phyloP scores from a whole-genome alignment of 1,140 invertebrate species.

The Hyles vespertilio region DNA sequence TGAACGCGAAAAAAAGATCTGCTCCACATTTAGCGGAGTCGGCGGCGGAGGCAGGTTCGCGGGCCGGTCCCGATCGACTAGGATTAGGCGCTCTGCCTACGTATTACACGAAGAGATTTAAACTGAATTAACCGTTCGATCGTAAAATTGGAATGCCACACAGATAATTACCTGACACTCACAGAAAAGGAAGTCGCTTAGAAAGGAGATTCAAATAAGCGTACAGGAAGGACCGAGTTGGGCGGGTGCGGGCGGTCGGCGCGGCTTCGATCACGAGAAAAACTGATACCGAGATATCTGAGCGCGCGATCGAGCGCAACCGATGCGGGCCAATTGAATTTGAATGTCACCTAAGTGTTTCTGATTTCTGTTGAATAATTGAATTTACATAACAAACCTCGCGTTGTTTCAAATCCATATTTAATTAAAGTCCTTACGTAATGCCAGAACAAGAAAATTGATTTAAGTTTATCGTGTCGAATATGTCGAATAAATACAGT shows the following conservation, averaged over 20 bases:
- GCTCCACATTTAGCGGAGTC: slow-evolving; percentile 36
- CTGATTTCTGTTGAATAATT: not conserved
- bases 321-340: slow-evolving; percentile 43
- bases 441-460: too few relatives aligned
- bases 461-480: too few relatives aligned
- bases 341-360: slow-evolving; percentile 9
- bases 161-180: slow-evolving; percentile 76
- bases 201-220: slow-evolving; percentile 72
- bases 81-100: slow-evolving; percentile 62
- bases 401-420: too few relatives aligned
- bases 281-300: slow-evolving; percentile 44
- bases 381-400: too few relatives aligned
- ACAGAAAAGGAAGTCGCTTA: slow-evolving; percentile 70
- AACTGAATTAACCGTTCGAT: slow-evolving; percentile 74
- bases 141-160: slow-evolving; percentile 75
- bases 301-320: slow-evolving; percentile 44
- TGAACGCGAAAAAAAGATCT: slow-evolving; percentile 31
- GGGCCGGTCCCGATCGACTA: slow-evolving; percentile 50
- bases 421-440: too few relatives aligned
- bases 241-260: slow-evolving; percentile 40
- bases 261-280: slow-evolving; percentile 41
- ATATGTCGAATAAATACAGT: too few relatives aligned
- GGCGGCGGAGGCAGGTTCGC: slow-evolving; percentile 27
- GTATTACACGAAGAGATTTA: slow-evolving; percentile 71
- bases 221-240: slow-evolving; percentile 59